Base-by-base conservation (phyloP, 2,888 invertebrate genomes). In the Julus scandinavius region DNA sequence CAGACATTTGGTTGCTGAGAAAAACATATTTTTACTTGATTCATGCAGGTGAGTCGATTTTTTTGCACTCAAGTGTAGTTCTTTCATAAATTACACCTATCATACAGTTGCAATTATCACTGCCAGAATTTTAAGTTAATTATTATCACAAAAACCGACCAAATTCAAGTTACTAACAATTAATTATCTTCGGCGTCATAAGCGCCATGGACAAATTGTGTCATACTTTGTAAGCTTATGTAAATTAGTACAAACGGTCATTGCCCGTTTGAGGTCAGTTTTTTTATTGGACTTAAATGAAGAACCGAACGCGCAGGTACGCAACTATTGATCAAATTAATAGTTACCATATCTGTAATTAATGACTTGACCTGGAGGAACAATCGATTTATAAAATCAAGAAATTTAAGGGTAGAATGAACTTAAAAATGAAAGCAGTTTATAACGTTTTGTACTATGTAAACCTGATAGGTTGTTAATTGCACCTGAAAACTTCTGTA, bases 221-320 rank as follows among this genome's bases (percentile, higher is more conserved):
- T 72, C 63, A 72, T 72, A 72, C 63, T 72, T 72, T 72, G 20
- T 72, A 72, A 72, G 63, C n/a, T 20, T 72, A 72, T 72, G 63
- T 72, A 72, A 72, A 72, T 72, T 72, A 72, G 63, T 72, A 72
- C 63, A 72, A 72, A 72, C 63, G 63, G 63, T 72, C 63, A 72
- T 72, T 72, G 63, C 63, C 63, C 63, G 63, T 72, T 72, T 72
- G 63, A 72, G 63, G 63, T 72, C 63, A 72, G 63, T 72, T 72
- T 72, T 63, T 72, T 72, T 17, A 15, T n/a, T 58, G n/a, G n/a
- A 58, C 5, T 58, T 45, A 17, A 58, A 17, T n/a, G 20, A 20
- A 7, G 20, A 5, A 20, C 63, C 63, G 63, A 72, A 72, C 20
- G 20, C 63, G n/a, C 20, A 20, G 63, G 63, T 72, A 72, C 63